Base-by-base conservation (phyloP, 2,113 vertebrate species). In the Perca schrenkii region DNA sequence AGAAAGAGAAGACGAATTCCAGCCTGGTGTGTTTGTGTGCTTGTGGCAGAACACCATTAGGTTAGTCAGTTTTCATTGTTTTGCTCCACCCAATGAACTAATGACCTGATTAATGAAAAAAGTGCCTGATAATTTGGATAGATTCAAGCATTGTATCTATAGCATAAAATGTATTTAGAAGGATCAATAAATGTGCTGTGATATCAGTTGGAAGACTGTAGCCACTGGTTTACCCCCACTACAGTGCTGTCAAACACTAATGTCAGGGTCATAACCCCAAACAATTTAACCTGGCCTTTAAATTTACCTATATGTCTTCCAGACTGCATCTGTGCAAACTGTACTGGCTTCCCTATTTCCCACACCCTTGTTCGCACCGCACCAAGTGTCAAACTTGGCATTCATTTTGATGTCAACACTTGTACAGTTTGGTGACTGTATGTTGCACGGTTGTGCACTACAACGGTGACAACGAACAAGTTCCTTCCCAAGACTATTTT, bases 1-100 rank as follows among this genome's bases (percentile, higher is more conserved):
- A 90, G 85, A 80, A 88, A 84, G 56, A 64, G 43, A 71, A 84
- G 78, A 80, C 1, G 11, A 86, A 81, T 17, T 82, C 71, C 36
- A 15, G 77, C 64, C 58, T 71, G n/a, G 25, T 66, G 50, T 53
- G 52, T 12, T 36, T 13, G 52, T 36, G 47, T 75, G 62, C 28
- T 22, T 73, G 40, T 47, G 14, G 40, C 16, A 17, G 7, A 73
- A 56, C 10, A 63, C 5, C 16, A 68, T 60, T 19, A 22, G 34
- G 14, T 34, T 22, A 28, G 54, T n/a, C 34, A 8, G 43, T 61
- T 60, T 72, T 56, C 6, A 53, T 22, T 14, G 12, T 21, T 10
- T 19, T 36, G 50, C 61, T 11, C 6, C 34, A 50, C 19, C 17
- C 60, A 22, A 25, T 50, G 40, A 69, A 21, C 8, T 14, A 47